phyloP scores from a whole-genome alignment of 2,888 invertebrate genomes.

The Tiliacea citrago region DNA sequence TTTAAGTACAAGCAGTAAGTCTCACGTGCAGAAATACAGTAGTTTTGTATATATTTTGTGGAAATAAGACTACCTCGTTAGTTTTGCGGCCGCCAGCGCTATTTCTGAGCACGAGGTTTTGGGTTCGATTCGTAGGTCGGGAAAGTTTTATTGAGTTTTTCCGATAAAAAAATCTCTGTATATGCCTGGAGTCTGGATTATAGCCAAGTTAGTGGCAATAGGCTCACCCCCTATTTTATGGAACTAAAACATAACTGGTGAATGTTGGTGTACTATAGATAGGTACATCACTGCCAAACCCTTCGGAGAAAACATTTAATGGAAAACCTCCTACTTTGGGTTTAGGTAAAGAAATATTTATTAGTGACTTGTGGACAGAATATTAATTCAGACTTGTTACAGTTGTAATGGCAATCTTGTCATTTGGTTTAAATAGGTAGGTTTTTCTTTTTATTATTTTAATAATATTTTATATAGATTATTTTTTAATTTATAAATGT shows the following conservation, averaged over 20 bases:
- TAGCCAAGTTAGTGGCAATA: neutral
- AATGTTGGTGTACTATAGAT: neutral
- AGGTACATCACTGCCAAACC: neutral
- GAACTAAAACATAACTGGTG: neutral
- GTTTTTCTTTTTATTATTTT: no score
- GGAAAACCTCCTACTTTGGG: neutral
- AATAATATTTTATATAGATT: no score
- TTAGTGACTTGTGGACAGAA: no score
- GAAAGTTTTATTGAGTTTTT: neutral
- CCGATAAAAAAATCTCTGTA: no score
- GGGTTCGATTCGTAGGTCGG: neutral
- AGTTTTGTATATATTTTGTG: neutral
- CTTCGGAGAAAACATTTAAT: neutral
- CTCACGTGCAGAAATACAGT: neutral
- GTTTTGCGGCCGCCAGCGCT: neutral
- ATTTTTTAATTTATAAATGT: no score
- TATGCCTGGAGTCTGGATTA: neutral
- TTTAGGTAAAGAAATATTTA: no score
- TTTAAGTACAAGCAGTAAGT: constrained; percentile 20
- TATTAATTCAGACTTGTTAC: no score
- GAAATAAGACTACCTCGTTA: no score
- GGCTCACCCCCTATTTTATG: neutral
- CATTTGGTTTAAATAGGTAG: no score
- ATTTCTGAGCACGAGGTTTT: neutral
- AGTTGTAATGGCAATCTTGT: no score